Evolutionary conservation across 2,888 invertebrate genomes (phyloP).

Genomic region (Theodoxus fluviatilis): DNA sequence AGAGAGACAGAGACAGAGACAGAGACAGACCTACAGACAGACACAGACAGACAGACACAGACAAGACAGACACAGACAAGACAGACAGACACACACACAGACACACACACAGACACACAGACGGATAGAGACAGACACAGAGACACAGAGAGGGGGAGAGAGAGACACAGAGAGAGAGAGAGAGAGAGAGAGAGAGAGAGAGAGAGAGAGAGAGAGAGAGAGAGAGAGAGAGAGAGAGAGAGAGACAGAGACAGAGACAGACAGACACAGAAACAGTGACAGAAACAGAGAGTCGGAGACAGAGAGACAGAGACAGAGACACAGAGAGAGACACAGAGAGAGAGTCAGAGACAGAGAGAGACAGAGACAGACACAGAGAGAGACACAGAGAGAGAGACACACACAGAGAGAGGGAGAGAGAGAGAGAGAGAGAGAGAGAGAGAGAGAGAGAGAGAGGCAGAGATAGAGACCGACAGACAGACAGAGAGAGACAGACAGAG

Average conservation of each 20-base stretch:
- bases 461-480: too few species aligned
- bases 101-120: background rate
- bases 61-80: background rate
- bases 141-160: background rate
- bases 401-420: background rate
- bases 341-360: background rate
- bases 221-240: slow-evolving; percentile 13
- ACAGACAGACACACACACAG: slow-evolving; percentile 19
- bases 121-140: background rate
- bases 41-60: background rate
- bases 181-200: background rate
- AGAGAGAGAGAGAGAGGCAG: background rate
- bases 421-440: slow-evolving; percentile 4
- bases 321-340: slow-evolving; percentile 13
- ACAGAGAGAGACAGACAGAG: background rate
- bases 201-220: slow-evolving; percentile 15
- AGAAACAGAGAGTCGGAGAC: slow-evolving; percentile 9
- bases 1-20: too few species aligned
- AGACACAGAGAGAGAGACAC: background rate
- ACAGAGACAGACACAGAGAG: background rate
- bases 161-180: background rate
- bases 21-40: too few species aligned
- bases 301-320: slow-evolving; percentile 12
- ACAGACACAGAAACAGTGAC: slow-evolving; percentile 14
- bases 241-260: slow-evolving; percentile 15